Evolutionary conservation across 2,113 vertebrate species (phyloP).

Genomic region (Rhinolophus ferrumequinum): DNA sequence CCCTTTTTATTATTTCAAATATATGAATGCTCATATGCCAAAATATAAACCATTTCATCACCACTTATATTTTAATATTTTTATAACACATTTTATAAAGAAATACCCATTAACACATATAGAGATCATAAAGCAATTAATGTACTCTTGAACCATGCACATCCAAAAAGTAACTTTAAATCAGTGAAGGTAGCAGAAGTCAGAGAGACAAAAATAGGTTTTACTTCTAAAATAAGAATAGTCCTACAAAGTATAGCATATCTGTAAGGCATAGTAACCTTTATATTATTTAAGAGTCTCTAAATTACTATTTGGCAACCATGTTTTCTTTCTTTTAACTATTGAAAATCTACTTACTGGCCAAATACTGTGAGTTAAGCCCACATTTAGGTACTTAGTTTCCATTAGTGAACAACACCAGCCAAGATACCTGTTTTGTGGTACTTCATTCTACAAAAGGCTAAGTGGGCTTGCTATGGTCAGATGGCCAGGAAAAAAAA

Average conservation of each 20-base stretch:
- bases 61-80: not conserved
- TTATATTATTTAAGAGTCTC: not conserved
- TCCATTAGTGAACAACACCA: not conserved
- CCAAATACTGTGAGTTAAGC: not conserved
- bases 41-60: not conserved
- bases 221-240: not conserved
- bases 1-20: not conserved
- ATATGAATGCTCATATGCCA: not conserved
- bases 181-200: not conserved
- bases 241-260: not conserved
- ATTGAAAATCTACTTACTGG: not conserved
- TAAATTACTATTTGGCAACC: not conserved
- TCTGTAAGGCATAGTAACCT: not conserved
- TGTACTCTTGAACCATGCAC: not conserved
- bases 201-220: conserved; percentile 14
- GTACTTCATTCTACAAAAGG: not conserved
- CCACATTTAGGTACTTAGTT: not conserved
- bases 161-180: not conserved
- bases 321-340: not conserved
- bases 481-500: too few relatives aligned
- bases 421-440: not conserved
- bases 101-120: not conserved
- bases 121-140: not conserved
- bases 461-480: not conserved
- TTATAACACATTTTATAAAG: not conserved